These are phyloP conservation scores for Papilio glaucus DNA, from an alignment of 1,140 invertebrate genomes.

Conservation along the genomic window DNA sequence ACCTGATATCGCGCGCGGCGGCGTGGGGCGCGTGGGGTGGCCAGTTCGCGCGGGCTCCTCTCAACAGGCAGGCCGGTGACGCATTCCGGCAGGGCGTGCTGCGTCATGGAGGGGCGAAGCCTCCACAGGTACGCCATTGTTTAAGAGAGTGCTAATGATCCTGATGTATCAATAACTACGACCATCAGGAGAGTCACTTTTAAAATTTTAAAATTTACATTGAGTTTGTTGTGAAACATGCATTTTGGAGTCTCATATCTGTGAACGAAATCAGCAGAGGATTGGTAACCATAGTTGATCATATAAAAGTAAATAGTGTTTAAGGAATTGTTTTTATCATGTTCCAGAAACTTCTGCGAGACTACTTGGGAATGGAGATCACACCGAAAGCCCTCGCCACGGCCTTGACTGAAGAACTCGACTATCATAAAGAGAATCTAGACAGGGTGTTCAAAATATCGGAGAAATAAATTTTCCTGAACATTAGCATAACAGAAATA, in stretches of 20 bases:
- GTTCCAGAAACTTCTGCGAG: slow-evolving; percentile 62
- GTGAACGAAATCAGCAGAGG: too few relatives aligned
- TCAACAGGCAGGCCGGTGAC: slow-evolving; percentile 90
- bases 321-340: slow-evolving; percentile 8
- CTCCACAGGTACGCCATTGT: slow-evolving; percentile 69
- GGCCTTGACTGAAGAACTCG: slow-evolving; percentile 76
- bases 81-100: slow-evolving; percentile 91
- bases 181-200: too few relatives aligned
- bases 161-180: too few relatives aligned
- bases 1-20: slow-evolving; percentile 96
- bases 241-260: too few relatives aligned
- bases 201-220: too few relatives aligned
- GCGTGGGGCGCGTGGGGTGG: slow-evolving; percentile 97
- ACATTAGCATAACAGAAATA: background rate
- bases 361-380: slow-evolving; percentile 71
- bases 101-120: slow-evolving; percentile 94
- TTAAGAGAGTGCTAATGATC: background rate
- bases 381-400: slow-evolving; percentile 71
- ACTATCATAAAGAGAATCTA: slow-evolving; percentile 75
- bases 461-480: slow-evolving; percentile 51
- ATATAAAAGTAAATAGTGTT: too few relatives aligned
- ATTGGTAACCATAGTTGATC: too few relatives aligned
- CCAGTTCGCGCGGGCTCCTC: slow-evolving; percentile 93
- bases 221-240: too few relatives aligned
- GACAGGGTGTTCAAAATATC: slow-evolving; percentile 65